Evolutionary conservation across 2,888 invertebrate genomes (phyloP).

Genomic region (Helicoverpa assulta): DNA sequence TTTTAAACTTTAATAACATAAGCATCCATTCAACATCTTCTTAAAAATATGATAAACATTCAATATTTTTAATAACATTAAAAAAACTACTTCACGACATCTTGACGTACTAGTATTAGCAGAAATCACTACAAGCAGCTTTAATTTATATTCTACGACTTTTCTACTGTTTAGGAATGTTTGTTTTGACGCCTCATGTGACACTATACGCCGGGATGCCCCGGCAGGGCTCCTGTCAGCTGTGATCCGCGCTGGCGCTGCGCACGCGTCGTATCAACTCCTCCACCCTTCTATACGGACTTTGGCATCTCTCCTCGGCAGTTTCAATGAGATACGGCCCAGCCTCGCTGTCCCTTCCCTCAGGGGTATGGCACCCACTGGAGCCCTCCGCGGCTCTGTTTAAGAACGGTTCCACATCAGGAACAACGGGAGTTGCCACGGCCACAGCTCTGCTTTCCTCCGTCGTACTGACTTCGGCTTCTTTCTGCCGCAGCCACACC

Average conservation of each 20-base stretch:
- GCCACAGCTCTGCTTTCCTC: conserved; percentile 72
- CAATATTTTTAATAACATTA: conserved; percentile 17
- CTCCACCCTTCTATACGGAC: conserved; percentile 85
- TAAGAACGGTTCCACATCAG: conserved; percentile 85
- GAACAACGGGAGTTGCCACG: conserved; percentile 63
- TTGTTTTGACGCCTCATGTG: conserved; percentile 35
- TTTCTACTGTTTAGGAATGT: conserved; percentile 54
- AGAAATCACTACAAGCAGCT: conserved; percentile 40
- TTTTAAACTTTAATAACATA: conserved; percentile 12
- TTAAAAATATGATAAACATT: conserved; percentile 12
- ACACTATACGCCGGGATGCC: conserved; percentile 80
- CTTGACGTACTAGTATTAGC: conserved; percentile 20
- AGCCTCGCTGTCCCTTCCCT: conserved; percentile 79
- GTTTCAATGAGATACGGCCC: conserved; percentile 84
- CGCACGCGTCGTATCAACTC: conserved; percentile 84
- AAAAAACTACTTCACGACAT: conserved; percentile 17
- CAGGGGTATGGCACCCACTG: conserved; percentile 82
- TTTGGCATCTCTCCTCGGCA: conserved; percentile 79
- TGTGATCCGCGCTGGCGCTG: conserved; percentile 82
- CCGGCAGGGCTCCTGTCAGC: conserved; percentile 88
- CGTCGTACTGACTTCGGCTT: conserved; percentile 73
- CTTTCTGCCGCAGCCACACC: conserved; percentile 90
- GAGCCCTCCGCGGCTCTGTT: conserved; percentile 77
- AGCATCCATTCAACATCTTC: conserved; percentile 18
- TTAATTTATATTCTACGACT: conserved; percentile 31